Evolutionary conservation across 2,888 invertebrate species (phyloP).

Genomic region (Therioaphis trifolii): DNA sequence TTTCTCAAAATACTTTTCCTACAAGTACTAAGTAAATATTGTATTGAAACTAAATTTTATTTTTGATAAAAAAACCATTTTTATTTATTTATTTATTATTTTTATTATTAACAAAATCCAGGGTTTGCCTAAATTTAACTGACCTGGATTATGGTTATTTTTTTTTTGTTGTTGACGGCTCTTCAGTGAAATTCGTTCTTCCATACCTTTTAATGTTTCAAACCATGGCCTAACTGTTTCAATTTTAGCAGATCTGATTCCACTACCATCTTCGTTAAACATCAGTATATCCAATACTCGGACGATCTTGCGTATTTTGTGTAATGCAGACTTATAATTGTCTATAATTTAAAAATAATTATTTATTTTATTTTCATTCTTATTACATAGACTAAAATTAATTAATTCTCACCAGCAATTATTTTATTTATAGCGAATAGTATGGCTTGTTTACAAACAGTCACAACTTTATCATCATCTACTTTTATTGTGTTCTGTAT

Average conservation of each 20-base stretch:
- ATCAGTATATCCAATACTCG: conserved; percentile 25
- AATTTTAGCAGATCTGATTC: background rate
- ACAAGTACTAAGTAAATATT: background rate
- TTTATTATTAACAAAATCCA: background rate
- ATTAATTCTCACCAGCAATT: background rate
- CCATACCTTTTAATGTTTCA: conserved; percentile 30
- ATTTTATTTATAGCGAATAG: conserved; percentile 5
- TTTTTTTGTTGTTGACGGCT: background rate
- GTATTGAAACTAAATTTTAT: no score
- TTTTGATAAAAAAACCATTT: background rate
- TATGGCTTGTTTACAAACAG: conserved; percentile 33
- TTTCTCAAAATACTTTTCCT: background rate
- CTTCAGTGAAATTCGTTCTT: background rate
- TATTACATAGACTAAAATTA: background rate
- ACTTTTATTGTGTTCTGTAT: background rate
- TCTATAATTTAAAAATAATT: background rate
- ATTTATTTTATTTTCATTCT: background rate
- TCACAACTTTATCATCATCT: background rate
- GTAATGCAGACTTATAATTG: conserved; percentile 10
- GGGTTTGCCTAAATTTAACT: background rate
- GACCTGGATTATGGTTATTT: background rate
- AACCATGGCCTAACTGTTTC: conserved; percentile 15
- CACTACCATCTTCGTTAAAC: background rate
- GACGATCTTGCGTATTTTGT: conserved; percentile 11
- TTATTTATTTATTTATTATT: background rate